phyloP scores from a whole-genome alignment of 1,140 invertebrate species.

The Rhyacophila brunnea region DNA sequence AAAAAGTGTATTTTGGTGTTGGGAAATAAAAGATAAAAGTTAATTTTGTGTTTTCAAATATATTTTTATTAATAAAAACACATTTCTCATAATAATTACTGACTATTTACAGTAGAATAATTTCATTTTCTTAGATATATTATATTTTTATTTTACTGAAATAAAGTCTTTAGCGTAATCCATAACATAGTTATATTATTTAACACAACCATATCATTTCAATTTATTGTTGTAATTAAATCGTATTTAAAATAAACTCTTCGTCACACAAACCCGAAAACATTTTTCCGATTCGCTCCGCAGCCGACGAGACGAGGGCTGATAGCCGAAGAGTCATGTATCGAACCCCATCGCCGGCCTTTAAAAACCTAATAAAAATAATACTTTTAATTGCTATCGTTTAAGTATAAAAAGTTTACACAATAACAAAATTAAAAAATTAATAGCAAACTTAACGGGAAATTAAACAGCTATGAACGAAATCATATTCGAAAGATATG shows the following conservation, averaged over 20 bases:
- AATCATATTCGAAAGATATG: not conserved
- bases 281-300: too few species aligned
- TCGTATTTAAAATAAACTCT: constrained; percentile 1
- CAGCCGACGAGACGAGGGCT: too few species aligned
- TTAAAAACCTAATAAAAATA: not conserved
- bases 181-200: constrained; percentile 29
- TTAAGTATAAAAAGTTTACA: too few species aligned
- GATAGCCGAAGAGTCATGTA: too few species aligned
- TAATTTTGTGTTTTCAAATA: constrained; percentile 1
- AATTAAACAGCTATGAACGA: constrained; percentile 18
- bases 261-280: not conserved
- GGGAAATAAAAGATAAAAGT: too few species aligned
- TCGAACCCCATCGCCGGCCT: not conserved
- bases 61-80: constrained; percentile 32
- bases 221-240: constrained; percentile 11
- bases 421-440: constrained; percentile 10
- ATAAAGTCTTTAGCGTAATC: constrained; percentile 34
- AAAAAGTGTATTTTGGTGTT: too few species aligned
- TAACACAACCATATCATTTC: constrained; percentile 35
- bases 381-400: too few species aligned
- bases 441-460: constrained; percentile 16
- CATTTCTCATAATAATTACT: constrained; percentile 28
- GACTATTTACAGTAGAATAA: constrained; percentile 34
- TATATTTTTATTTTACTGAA: constrained; percentile 18
- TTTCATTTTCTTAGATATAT: constrained; percentile 22